Evolutionary conservation across 1,140 invertebrate species (phyloP).

Genomic region (Neelides sp.): DNA sequence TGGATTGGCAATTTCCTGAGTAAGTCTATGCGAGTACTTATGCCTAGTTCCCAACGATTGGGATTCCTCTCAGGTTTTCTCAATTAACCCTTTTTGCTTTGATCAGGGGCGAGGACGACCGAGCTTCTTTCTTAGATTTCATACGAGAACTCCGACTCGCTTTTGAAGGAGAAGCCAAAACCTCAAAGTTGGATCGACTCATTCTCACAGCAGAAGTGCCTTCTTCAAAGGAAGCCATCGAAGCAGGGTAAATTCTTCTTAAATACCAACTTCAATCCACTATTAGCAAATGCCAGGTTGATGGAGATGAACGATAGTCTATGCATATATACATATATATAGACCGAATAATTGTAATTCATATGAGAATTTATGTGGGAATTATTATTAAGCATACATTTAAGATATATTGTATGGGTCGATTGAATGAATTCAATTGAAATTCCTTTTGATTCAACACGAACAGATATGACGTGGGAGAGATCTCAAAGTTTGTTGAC

Average conservation of each 20-base stretch:
- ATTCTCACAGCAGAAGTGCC: slow-evolving; percentile 80
- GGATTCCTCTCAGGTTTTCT: slow-evolving; percentile 11
- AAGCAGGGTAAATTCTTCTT: slow-evolving; percentile 51
- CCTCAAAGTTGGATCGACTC: slow-evolving; percentile 61
- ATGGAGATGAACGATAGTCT: too few species aligned
- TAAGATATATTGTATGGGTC: too few species aligned
- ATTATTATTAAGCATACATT: too few species aligned
- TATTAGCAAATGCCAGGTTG: too few species aligned
- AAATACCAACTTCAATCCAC: background rate
- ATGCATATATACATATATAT: too few species aligned
- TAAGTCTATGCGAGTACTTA: slow-evolving; percentile 32
- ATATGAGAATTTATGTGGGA: too few species aligned
- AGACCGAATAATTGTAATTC: too few species aligned
- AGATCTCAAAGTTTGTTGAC: slow-evolving; percentile 85
- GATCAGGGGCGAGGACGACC: slow-evolving; percentile 63
- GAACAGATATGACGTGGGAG: slow-evolving; percentile 70
- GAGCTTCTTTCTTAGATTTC: slow-evolving; percentile 63
- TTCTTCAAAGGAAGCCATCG: slow-evolving; percentile 80
- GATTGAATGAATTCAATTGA: background rate
- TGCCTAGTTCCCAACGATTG: background rate
- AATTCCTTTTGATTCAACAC: slow-evolving; percentile 7
- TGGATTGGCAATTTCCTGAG: slow-evolving; percentile 93
- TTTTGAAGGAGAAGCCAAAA: slow-evolving; percentile 76
- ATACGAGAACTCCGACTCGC: slow-evolving; percentile 70
- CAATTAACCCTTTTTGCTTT: slow-evolving; percentile 25